Base-by-base conservation (phyloP, 2,113 vertebrate genomes). In the Campylorhamphus procurvoides region DNA sequence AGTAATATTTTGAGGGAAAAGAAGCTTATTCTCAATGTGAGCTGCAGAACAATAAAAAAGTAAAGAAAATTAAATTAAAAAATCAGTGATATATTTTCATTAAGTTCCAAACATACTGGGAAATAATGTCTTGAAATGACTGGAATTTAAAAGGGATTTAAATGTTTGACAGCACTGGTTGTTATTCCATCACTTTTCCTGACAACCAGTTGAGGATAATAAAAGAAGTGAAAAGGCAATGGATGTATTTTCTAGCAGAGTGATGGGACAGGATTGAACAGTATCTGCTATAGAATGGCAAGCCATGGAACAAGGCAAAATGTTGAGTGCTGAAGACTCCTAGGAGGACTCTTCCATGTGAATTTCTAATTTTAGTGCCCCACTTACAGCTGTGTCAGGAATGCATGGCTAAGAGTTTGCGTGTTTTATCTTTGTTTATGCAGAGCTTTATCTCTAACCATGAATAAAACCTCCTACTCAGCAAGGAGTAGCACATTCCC, bases 161-260 rank as follows among this genome's bases (percentile, higher is more conserved):
- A 89, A 66, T 94, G 37, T 91, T 84, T 95, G 91, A 82, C 81
- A 84, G 74, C 1, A 0, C 49, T 91, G 23, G n/a, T 76, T 86
- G 81, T 94, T 96, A 84, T 68, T 86, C 77, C 64, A 31, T 94
- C 76, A 68, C 56, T 92, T 63, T 53, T 92, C 81, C 71, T 84
- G 89, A 84, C 90, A 91, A 11, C 40, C 9, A 8, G 40, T 68
- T 84, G 69, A 58, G 77, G 53, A 73, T 66, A 73, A 78, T 80
- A 66, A 82, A 95, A 87, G 49, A 37, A 73, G 58, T 66, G 77
- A 60, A 62, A 82, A 94, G 56, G 69, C 62, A 92, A 11, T 75
- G 86, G 80, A 52, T 0, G 0, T 68, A 40, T 82, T 84, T 92
- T 68, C 40, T 89, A 92, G 47, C 56, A 46, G 72, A 47, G 37